These are phyloP conservation scores for Meandrusa payeni DNA, from an alignment of 2,888 invertebrate genomes.

Conservation along the genomic window DNA sequence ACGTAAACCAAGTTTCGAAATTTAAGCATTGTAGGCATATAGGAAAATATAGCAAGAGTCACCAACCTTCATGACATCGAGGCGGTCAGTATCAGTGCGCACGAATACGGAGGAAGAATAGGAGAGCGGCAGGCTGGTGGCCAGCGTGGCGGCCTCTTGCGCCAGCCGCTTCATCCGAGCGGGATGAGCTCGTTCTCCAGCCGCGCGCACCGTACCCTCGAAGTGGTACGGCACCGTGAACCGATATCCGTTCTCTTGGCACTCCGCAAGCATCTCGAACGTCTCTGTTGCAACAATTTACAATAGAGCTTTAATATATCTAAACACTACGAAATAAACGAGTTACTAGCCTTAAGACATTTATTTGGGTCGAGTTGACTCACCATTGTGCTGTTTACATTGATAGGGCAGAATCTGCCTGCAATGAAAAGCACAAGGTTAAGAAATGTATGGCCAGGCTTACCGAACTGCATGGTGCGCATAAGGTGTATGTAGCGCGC, in stretches of 20 bases:
- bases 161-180: constrained; percentile 94
- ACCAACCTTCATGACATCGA: constrained; percentile 95
- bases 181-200: constrained; percentile 92
- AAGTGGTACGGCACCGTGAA: constrained; percentile 95
- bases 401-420: too few species aligned
- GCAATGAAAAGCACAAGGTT: too few species aligned
- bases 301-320: too few species aligned
- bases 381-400: too few species aligned
- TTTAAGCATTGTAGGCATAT: too few species aligned
- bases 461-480: constrained; percentile 94
- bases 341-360: too few species aligned
- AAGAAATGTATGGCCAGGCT: too few species aligned
- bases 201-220: constrained; percentile 91
- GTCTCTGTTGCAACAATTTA: too few species aligned
- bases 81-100: constrained; percentile 94
- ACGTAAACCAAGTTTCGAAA: too few species aligned
- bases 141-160: constrained; percentile 96
- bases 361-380: too few species aligned
- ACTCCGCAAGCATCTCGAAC: constrained; percentile 94
- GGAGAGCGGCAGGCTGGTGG: constrained; percentile 94
- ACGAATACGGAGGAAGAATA: constrained; percentile 97
- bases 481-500: constrained; percentile 91
- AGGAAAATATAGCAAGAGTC: too few species aligned
- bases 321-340: too few species aligned
- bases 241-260: constrained; percentile 85